These are phyloP conservation scores for Chirona hameri DNA, from an alignment of 2,888 invertebrate species.

Conservation along the genomic window DNA sequence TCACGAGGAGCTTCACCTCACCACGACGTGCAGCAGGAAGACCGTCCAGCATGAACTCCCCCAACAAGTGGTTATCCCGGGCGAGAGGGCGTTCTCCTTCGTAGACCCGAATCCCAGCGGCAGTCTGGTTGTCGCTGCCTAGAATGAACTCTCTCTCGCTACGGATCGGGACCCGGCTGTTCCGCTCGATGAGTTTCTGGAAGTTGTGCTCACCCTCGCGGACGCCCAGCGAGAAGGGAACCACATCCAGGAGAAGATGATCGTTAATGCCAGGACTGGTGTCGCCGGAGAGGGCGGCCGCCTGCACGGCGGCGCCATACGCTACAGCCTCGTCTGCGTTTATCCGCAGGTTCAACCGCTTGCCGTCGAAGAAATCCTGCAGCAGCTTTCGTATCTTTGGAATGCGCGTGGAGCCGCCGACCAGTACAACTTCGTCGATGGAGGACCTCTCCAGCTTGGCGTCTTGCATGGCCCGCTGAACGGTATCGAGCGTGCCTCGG, in stretches of 20 bases:
- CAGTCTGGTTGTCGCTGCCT: too few species aligned
- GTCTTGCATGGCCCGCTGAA: conserved; percentile 60
- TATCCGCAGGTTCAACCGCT: conserved; percentile 61
- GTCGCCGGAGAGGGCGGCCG: conserved; percentile 53
- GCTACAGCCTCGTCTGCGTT: conserved; percentile 66
- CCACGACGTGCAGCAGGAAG: too few species aligned
- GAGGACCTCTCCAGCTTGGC: conserved; percentile 57
- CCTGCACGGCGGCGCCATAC: conserved; percentile 63
- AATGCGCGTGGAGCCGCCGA: conserved; percentile 67
- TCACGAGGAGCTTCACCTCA: too few species aligned
- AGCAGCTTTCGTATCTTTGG: conserved; percentile 63
- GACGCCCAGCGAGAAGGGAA: conserved; percentile 63
- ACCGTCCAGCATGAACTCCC: background rate
- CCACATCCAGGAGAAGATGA: conserved; percentile 61
- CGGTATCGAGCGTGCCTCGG: conserved; percentile 59
- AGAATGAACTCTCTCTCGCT: too few species aligned
- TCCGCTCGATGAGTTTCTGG: too few species aligned
- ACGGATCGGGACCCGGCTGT: too few species aligned
- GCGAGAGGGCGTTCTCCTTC: conserved; percentile 30
- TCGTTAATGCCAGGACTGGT: conserved; percentile 57
- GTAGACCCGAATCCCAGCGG: too few species aligned
- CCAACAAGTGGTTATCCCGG: conserved; percentile 57
- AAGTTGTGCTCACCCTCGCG: conserved; percentile 45
- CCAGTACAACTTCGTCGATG: conserved; percentile 57
- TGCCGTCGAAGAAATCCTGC: conserved; percentile 54